These are phyloP conservation scores for Sceloporus tristichus DNA, from an alignment of 2,113 vertebrate genomes.

Conservation along the genomic window DNA sequence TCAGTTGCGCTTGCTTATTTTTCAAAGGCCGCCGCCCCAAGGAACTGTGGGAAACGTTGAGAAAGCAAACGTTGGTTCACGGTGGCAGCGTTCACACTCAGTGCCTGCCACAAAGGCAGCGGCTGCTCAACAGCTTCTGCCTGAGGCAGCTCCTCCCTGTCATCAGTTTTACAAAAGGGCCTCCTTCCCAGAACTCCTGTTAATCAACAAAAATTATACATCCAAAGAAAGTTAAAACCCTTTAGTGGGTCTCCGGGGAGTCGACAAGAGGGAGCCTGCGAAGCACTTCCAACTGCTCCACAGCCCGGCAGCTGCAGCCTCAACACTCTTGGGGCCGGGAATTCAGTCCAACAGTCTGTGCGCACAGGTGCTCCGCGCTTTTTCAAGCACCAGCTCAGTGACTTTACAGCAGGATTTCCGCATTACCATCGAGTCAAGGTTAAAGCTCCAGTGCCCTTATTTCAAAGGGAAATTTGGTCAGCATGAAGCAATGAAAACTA, in stretches of 20 bases:
- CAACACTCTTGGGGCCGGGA: conserved; percentile 36
- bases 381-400: conserved; percentile 38
- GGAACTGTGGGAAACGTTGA: not conserved
- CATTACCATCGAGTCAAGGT: conserved; percentile 33
- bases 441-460: conserved; percentile 46
- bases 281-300: conserved; percentile 59
- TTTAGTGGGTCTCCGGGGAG: conserved; percentile 43
- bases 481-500: conserved; percentile 44
- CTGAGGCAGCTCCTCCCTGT: conserved; percentile 59
- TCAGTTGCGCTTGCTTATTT: not conserved
- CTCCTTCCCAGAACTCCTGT: conserved; percentile 63
- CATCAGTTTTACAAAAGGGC: conserved; percentile 59
- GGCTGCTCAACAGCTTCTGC: conserved; percentile 50
- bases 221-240: conserved; percentile 60
- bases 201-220: conserved; percentile 72
- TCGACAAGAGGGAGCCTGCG: conserved; percentile 39
- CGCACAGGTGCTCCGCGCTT: conserved; percentile 52
- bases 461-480: conserved; percentile 53
- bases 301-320: conserved; percentile 57
- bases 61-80: conserved; percentile 29
- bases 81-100: conserved; percentile 41
- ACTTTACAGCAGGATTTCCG: conserved; percentile 43
- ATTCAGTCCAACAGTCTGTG: conserved; percentile 39
- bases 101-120: conserved; percentile 59
- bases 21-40: not conserved